Evolutionary conservation across 2,888 invertebrate genomes (phyloP), one percentile per base, ranked within the genome.

Genomic region (Nemapogon koenigi): DNA sequence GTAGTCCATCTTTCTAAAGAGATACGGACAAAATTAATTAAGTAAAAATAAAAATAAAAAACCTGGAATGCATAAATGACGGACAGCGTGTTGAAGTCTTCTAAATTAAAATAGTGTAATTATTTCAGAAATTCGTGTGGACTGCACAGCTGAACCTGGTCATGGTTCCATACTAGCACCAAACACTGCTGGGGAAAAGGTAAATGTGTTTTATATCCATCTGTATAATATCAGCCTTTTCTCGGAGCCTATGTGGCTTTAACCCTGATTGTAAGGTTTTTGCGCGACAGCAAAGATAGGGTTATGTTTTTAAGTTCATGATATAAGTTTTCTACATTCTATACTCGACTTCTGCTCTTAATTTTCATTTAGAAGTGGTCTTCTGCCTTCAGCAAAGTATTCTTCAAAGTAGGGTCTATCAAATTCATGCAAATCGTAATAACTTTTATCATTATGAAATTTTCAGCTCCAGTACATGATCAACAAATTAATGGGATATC

Each of bases 141-240:
- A 81, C 11, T 86, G 88, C 48, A 67, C 63, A 7, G 92, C 91
- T 1, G 72, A 76, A 10, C 85, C 92, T 1, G 91, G 90, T 0
- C 94, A 94, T 58, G 93, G 90, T 0, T 89, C 90, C 0, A 57
- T 86, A n/a, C 68, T 93, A 32, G 51, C 81, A 4, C 71, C 84
- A 28, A 82, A 86, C 41, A 90, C 89, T 1, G 90, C 89, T 8
- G 90, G 87, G 0, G 86, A 88, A 59, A 91, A 91, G 63, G 63
- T 89, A 40, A 39, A 40, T 39, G 10, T 16, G 13, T 13, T 11
- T 28, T 4, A 27, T 16, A 6, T 27, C 3, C 22, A 22, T 22
- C 6, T 22, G 10, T 10, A 22, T 22, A 22, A 22, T 10, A 22
- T 22, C 6, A 6, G 10, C 10, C 10, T 22, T 22, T 22, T 22